These are phyloP conservation scores for Gymnarchus niloticus DNA, from an alignment of 2,113 vertebrate species.

Conservation along the genomic window DNA sequence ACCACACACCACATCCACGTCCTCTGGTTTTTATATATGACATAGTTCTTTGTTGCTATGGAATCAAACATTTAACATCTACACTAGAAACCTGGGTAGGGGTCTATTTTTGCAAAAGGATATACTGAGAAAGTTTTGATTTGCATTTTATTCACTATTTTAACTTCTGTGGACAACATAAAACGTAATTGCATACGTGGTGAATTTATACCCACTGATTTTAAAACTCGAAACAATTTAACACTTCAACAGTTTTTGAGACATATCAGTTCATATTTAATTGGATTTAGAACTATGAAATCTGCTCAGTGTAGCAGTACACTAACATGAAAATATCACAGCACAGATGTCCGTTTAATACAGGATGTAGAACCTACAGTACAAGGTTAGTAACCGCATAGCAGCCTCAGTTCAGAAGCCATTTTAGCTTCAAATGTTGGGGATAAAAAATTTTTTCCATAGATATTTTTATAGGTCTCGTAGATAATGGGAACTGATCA, in stretches of 20 bases:
- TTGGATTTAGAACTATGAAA: not conserved
- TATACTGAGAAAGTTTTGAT: not conserved
- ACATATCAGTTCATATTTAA: not conserved
- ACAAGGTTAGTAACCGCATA: not conserved
- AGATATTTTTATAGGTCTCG: not conserved
- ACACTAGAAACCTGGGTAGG: not conserved
- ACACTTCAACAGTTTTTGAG: not conserved
- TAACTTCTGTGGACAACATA: not conserved
- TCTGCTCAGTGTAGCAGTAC: not conserved
- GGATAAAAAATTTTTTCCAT: not conserved
- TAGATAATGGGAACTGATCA: not conserved
- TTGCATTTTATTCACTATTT: not conserved
- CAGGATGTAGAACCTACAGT: not conserved
- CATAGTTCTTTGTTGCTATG: not conserved
- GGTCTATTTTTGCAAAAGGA: not conserved
- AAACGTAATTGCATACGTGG: not conserved
- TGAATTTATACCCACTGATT: not conserved
- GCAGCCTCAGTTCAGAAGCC: not conserved
- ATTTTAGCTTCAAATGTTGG: not conserved
- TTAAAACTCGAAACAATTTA: not conserved
- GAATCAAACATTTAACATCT: not conserved
- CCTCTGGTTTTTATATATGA: not conserved
- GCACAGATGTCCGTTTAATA: not conserved
- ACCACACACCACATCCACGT: slow-evolving; percentile 27
- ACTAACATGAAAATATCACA: not conserved